Base-by-base conservation (phyloP, 2,113 vertebrate species). In the Caracal caracal region DNA sequence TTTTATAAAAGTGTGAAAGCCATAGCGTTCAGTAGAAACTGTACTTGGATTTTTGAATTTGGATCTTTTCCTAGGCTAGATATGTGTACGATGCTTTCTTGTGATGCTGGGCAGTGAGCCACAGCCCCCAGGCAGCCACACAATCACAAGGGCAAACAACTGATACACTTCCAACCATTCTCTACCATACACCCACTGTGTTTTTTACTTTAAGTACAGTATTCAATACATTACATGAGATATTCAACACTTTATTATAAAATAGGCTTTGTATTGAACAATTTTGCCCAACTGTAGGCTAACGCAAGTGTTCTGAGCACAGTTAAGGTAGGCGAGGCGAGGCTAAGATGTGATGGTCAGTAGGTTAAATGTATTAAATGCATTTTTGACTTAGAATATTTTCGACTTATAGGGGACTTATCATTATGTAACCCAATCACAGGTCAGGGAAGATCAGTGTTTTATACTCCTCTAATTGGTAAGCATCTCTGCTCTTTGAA, bases 401-500 rank as follows among this genome's bases (percentile, higher is more conserved):
- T 47, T 47, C 40, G 30, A 26, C 26, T 47, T 76, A 76, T 6
- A 47, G 30, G 30, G 26, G 70, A 15, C 15, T 76, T 47, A 30
- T 30, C 40, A 17, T 40, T 15, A 43, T 43, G 40, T 76, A 17
- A 17, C 7, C 24, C 73, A 76, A 76, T 13, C 28, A 59, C 20
- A 59, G 2, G 0, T 59, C 20, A 59, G 22, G 56, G 56, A 59
- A 59, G 56, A 22, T 59, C 13, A 76, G 40, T 30, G 47, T 70
- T 91, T 22, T n/a, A 22, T 30, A 94, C 10, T 79, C 79, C 19
- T 65, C 3, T 93, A 96, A 83, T n/a, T 49, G 61, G 22, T 68
- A 71, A 84, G 15, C 24, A 70, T 61, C 26, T 92, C 28, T 51
- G 76, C 59, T 93, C 43, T 51, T 95, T 88, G n/a, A 88, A 95